Evolutionary conservation across 2,888 invertebrate genomes (phyloP), one percentile per base, ranked within the genome.

Genomic region (Agrotis clavis): DNA sequence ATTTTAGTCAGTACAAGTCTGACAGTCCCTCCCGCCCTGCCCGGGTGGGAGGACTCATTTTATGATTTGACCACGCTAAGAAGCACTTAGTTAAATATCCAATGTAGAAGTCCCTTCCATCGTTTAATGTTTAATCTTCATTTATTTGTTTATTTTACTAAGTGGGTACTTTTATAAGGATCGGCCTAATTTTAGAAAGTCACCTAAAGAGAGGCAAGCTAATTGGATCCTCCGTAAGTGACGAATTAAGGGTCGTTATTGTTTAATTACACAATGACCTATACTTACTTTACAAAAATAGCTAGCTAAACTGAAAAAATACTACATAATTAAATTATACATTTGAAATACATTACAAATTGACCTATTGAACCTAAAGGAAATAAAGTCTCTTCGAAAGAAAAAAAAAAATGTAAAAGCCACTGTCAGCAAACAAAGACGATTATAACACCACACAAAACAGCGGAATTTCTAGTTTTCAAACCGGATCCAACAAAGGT

Each of bases 401-500:
- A 9, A 41, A 1, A 35, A 16, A n/a, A 35, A 63, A 54, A 51
- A 65, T 19, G 25, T 0, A 54, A 62, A 63, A 61, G 2, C 19
- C 13, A 14, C 19, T 54, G 19, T n/a, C 19, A 4, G 16, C n/a
- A 47, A 68, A 68, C 50, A 74, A 63, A 76, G 18, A 11, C 62
- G 48, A 41, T 48, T 35, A n/a, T 21, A 64, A n/a, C 45, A n/a
- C 30, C 4, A 56, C 56, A 51, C 18, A 76, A 74, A 80, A 62
- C 61, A 80, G 50, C 30, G n/a, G 5, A 47, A 41, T 14, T 64
- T 7, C 30, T 53, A 63, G 66, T 73, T 81, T 77, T 74, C 69
- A 1, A 59, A 35, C 56, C 13, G 53, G 14, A 60, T n/a, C 57
- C 30, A 80, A 81, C 81, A 81, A 80, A 69, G 77, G 61, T 18